Evolutionary conservation across 2,797 vertebrate genomes (phyloP).

Genomic region (Pterois miles): DNA sequence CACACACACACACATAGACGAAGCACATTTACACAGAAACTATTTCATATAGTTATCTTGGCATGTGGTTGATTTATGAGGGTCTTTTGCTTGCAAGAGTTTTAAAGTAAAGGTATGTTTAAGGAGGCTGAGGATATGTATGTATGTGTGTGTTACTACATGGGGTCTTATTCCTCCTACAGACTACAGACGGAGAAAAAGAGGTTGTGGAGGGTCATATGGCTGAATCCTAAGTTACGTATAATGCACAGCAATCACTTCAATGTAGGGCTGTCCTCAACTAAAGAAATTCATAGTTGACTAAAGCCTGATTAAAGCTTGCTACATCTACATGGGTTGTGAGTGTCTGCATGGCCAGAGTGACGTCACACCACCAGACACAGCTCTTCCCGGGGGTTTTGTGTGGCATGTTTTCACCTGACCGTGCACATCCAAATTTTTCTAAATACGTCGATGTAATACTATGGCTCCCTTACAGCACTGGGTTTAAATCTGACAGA

Average conservation of each 20-base stretch:
- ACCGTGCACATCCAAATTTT: too few relatives aligned
- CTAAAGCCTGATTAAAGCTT: too few relatives aligned
- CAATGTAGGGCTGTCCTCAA: not conserved
- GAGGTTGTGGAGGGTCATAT: not conserved
- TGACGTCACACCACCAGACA: too few relatives aligned
- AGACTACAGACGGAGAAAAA: not conserved
- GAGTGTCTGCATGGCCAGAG: too few relatives aligned
- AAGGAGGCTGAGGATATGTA: not conserved
- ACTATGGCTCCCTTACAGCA: too few relatives aligned
- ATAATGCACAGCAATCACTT: not conserved
- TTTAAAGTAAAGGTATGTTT: slow-evolving; percentile 12
- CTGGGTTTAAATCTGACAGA: too few relatives aligned
- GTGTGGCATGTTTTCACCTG: too few relatives aligned
- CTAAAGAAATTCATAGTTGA: too few relatives aligned
- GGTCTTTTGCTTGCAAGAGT: slow-evolving; percentile 12
- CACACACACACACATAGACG: not conserved
- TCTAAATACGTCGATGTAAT: too few relatives aligned
- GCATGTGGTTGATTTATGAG: slow-evolving; percentile 44
- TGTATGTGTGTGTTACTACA: slow-evolving; percentile 1
- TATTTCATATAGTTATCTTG: slow-evolving; percentile 20
- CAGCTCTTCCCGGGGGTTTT: too few relatives aligned
- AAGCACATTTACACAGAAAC: not conserved
- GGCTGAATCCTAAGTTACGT: not conserved
- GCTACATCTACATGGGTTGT: too few relatives aligned
- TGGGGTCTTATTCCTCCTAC: slow-evolving; percentile 3